phyloP scores from a whole-genome alignment of 2,797 vertebrate genomes.

The Tympanoctomys barrerae region DNA sequence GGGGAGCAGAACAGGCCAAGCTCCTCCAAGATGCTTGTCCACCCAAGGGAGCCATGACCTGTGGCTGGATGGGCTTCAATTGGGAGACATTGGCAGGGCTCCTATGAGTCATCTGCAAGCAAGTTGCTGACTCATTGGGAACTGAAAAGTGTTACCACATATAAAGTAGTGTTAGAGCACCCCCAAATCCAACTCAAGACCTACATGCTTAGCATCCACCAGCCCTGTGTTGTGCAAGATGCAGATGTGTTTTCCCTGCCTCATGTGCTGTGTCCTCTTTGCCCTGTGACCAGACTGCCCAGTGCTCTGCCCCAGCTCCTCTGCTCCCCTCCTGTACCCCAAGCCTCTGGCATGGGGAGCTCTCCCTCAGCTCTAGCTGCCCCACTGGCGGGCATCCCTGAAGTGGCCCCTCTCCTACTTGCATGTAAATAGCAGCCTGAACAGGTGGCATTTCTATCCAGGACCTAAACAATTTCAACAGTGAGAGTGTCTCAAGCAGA shows the following conservation, averaged over 20 bases:
- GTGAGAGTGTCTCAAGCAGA: not conserved
- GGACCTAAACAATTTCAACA: not conserved
- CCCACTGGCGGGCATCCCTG: not conserved
- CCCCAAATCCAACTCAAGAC: not conserved
- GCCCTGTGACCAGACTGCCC: not conserved
- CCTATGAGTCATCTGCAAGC: not conserved
- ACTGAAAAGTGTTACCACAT: not conserved
- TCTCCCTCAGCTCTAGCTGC: too few species aligned
- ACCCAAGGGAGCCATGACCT: not conserved
- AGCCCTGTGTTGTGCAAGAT: conserved; percentile 33
- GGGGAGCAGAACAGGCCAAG: not conserved
- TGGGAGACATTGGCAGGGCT: not conserved
- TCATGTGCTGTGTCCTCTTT: not conserved
- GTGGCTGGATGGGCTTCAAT: not conserved
- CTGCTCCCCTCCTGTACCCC: not conserved
- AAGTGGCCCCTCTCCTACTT: not conserved
- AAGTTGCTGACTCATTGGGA: not conserved
- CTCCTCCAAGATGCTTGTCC: not conserved
- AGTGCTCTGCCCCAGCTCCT: not conserved
- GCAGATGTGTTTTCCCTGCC: not conserved
- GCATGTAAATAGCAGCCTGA: not conserved
- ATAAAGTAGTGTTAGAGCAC: conserved; percentile 25
- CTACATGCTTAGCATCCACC: not conserved
- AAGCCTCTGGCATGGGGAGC: not conserved
- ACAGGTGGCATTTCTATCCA: not conserved